Evolutionary conservation across 1,140 invertebrate genomes (phyloP).

Genomic region (Apis dorsata): DNA sequence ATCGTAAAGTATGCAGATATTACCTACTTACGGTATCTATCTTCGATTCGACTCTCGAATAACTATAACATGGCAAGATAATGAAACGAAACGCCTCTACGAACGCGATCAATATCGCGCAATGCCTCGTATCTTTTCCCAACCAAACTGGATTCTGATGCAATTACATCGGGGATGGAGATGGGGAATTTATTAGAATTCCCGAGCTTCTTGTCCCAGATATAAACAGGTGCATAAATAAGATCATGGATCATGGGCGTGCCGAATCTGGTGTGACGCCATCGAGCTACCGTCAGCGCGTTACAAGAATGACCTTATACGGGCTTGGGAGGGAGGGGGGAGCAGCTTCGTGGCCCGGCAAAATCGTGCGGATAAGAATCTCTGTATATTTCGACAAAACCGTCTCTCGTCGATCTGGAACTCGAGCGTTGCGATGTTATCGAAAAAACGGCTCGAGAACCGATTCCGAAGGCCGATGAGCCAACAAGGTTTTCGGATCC

Average conservation of each 20-base stretch:
- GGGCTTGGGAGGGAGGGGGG: slow-evolving; percentile 25
- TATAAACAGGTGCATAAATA: slow-evolving; percentile 51
- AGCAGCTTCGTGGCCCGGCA: slow-evolving; percentile 35
- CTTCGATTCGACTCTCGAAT: too few relatives aligned
- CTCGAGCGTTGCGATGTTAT: slow-evolving; percentile 53
- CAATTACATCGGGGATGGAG: not conserved
- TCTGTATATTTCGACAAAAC: slow-evolving; percentile 54
- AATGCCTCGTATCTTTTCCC: not conserved
- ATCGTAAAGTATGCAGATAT: not conserved
- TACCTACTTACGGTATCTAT: too few relatives aligned
- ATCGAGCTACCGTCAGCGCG: slow-evolving; percentile 52
- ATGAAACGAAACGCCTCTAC: not conserved
- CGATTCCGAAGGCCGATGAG: slow-evolving; percentile 19
- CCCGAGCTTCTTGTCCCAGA: not conserved
- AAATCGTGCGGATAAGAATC: slow-evolving; percentile 56
- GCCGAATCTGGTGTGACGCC: slow-evolving; percentile 57
- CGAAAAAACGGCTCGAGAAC: not conserved
- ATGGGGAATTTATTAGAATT: not conserved
- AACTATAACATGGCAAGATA: not conserved
- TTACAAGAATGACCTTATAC: slow-evolving; percentile 69
- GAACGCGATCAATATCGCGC: not conserved
- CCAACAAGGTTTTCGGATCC: not conserved
- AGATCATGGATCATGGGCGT: slow-evolving; percentile 6
- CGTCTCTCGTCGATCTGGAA: slow-evolving; percentile 47
- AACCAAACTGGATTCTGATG: not conserved